A percentile compares a stretch with the other conserved stretches of the same genome.
These are phyloP conservation scores for Rhopilema esculentum DNA, from an alignment of 30 jellyfish, hydroid and myxozoan species.

Conservation along the genomic window DNA sequence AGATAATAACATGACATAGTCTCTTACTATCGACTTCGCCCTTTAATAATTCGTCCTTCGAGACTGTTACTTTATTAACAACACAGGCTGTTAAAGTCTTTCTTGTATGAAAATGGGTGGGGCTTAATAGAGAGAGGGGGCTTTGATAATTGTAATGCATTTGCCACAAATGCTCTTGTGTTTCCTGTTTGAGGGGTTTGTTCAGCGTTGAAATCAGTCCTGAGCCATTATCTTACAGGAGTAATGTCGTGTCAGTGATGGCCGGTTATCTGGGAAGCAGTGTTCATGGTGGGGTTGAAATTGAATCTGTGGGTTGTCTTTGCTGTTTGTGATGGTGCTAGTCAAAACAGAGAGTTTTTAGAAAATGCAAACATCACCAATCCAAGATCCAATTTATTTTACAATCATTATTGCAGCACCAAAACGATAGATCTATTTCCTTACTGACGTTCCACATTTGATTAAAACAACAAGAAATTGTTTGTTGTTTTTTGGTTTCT, in stretches of 20 bases:
- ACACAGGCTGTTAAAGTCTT: no score
- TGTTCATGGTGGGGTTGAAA: slow-evolving; percentile 8
- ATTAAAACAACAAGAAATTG: slow-evolving; percentile 61
- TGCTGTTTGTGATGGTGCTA: slow-evolving; percentile 69
- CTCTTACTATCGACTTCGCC: no score
- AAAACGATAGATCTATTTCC: slow-evolving; percentile 35
- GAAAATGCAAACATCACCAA: not conserved
- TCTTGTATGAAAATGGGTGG: no score
- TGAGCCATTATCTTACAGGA: slow-evolving; percentile 38
- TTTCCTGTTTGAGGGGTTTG: slow-evolving; percentile 23
- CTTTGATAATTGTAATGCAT: not conserved
- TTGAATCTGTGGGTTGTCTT: slow-evolving; percentile 40
- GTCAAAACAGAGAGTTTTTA: slow-evolving; percentile 50
- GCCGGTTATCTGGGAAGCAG: slow-evolving; percentile 72
- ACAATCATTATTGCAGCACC: slow-evolving; percentile 15
- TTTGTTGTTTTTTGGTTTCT: slow-evolving; percentile 42
- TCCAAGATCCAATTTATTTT: slow-evolving; percentile 8
- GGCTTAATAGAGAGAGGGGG: no score
- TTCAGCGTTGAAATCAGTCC: slow-evolving; percentile 27
- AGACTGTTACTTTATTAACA: no score
- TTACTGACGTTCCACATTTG: slow-evolving; percentile 63
- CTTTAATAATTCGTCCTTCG: no score
- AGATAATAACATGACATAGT: no score
- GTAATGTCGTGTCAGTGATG: slow-evolving; percentile 5
- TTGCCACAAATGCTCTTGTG: slow-evolving; percentile 48